These are phyloP conservation scores for Drosophila ironensis DNA, from an alignment of 1,140 invertebrate species.

Conservation along the genomic window DNA sequence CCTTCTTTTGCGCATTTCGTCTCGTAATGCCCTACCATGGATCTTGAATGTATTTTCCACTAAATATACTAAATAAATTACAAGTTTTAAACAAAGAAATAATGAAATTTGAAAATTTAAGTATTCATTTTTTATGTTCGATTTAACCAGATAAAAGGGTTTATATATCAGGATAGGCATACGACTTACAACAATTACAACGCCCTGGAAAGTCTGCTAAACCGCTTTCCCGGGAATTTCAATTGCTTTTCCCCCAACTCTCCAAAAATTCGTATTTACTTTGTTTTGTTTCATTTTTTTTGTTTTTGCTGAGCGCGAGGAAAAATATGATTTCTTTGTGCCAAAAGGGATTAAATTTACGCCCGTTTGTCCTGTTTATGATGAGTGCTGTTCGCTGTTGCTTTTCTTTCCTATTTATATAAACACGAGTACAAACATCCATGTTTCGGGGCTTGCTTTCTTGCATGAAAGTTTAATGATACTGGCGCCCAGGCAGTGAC, in stretches of 20 bases:
- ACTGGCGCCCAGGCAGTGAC: conserved; percentile 45
- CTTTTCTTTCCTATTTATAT: conserved; percentile 8
- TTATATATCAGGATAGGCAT: not conserved
- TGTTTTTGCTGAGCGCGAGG: conserved; percentile 18
- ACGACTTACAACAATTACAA: not conserved
- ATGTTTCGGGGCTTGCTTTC: conserved; percentile 9
- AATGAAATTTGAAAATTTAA: not conserved
- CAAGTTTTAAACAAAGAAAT: not conserved
- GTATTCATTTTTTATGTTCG: not conserved
- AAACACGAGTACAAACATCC: not conserved
- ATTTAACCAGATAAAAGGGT: no score
- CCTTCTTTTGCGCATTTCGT: conserved; percentile 42
- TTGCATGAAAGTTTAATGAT: conserved; percentile 72
- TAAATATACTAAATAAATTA: not conserved
- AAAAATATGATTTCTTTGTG: conserved; percentile 76
- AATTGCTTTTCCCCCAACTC: not conserved
- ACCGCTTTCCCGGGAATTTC: not conserved
- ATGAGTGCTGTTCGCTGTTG: conserved; percentile 49
- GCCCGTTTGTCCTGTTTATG: conserved; percentile 72
- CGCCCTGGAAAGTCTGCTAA: conserved; percentile 1
- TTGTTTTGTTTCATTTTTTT: conserved; percentile 22
- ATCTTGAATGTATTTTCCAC: not conserved
- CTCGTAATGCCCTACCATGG: conserved; percentile 32
- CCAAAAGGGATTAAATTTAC: conserved; percentile 78
- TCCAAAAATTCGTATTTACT: conserved; percentile 2